Base-by-base conservation (phyloP, 2,888 invertebrate genomes). In the Archaeoteleia sp. region DNA sequence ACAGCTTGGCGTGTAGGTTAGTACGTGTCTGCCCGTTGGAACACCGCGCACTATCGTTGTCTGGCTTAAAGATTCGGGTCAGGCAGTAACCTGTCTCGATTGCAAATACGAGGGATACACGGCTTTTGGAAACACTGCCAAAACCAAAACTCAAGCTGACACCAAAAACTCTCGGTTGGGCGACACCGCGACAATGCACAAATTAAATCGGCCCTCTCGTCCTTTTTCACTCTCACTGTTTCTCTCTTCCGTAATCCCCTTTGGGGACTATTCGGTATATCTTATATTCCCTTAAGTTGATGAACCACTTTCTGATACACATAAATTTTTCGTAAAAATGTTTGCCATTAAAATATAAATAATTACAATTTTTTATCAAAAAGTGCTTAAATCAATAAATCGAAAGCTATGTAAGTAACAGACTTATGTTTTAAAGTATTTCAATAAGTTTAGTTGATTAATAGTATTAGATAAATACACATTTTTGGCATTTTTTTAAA, bases 61-160 rank as follows among this genome's bases (percentile, higher is more conserved):
- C 70, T 70, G 72, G 74, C 78, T 82, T 80, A 76, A 78, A 76
- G 77, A 82, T 82, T 82, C 82, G 78, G 78, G 78, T 82, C 82
- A 82, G 78, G 74, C 75, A 75, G 76, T 76, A 77, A 74, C 80
- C 80, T 78, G 79, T 74, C 79, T 80, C 78, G 78, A 82, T 82
- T 81, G 78, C 78, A 78, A 82, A 82, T 82, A 81, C 76, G 71
- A 71, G 74, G 66, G 75, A 77, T 76, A 78, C 77, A 76, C 66
- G 70, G 63, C 75, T 74, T 73, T 76, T 75, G 74, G 78, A 79
- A 74, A 71, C 74, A 61, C 71, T 81, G 81, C 80, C 81, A 81
- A 81, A 81, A 81, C 74, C 78, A 79, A 81, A 80, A 79, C 78
- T 79, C 80, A 75, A 80, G 77, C 78, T 72, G 71, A 71, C 74